Evolutionary conservation across 2,797 vertebrate species (phyloP), one percentile per base, ranked within the genome.

Genomic region (Tachyglossus aculeatus): DNA sequence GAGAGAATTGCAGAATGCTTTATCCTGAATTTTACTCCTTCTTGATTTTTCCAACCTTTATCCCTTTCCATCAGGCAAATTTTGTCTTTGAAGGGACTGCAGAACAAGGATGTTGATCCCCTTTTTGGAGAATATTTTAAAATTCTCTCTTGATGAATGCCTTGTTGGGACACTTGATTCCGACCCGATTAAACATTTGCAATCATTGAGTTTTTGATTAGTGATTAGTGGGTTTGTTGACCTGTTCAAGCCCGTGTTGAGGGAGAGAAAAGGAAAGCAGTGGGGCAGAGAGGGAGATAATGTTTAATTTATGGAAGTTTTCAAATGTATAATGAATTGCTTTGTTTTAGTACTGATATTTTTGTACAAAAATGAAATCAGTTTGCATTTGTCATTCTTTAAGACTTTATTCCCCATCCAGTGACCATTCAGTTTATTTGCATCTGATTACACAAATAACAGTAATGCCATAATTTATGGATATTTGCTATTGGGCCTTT

Each of bases 381-480:
- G 64, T 48, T 58, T 82, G 68, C 56, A 47, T 58, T 27, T 55
- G 36, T 39, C 63, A 50, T 44, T 51, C 55, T 48, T 47, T 66
- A 44, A 10, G 38, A 48, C 34, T 59, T 57, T 65, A 67, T 29
- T 15, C 44, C 19, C 69, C 78, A 71, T 47, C 33, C 27, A 69
- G 53, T 66, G 68, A 67, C 75, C 62, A 47, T 55, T 73, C 22
- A 16, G 31, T 71, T 88, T 83, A 72, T 12, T 0, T 70, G 22
- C 41, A 67, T 74, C 44, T 73, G n/a, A 48, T 48, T 71, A 83
- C 75, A 55, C 76, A 87, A 82, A 88, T 81, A 83, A 60, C 66
- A 82, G 74, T 81, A 86, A 78, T 69, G 43, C 68, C 83, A 73
- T 89, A 86, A 90, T 91, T 88, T 88, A 90, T 84, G 71, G 67